A percentile compares a stretch with the other conserved stretches of the same genome.
These are phyloP conservation scores for Clitarchus hookeri DNA, from an alignment of 2,888 invertebrate genomes.

Conservation along the genomic window DNA sequence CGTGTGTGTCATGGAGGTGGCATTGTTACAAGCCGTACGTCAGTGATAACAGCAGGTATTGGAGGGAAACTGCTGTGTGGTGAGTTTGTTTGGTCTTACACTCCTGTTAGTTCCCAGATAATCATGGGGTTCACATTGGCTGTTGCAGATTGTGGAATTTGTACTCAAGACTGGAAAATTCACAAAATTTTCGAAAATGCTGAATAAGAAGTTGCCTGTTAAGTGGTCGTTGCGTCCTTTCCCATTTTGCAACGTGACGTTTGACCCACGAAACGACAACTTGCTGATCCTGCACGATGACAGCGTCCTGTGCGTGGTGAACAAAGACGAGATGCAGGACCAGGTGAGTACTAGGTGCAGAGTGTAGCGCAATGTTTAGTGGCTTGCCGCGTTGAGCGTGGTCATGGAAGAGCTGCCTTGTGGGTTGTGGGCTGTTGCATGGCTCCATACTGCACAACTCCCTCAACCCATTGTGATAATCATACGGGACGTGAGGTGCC, in stretches of 20 bases:
- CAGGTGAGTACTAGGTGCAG: too few relatives aligned
- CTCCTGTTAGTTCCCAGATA: not conserved
- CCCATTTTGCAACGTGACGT: slow-evolving; percentile 64
- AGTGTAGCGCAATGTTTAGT: too few relatives aligned
- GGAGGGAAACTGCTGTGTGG: too few relatives aligned
- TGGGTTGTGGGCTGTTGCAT: too few relatives aligned
- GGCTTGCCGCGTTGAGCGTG: too few relatives aligned
- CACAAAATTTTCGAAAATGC: slow-evolving; percentile 63
- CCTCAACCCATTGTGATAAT: too few relatives aligned
- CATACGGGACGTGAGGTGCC: too few relatives aligned
- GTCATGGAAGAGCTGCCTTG: too few relatives aligned
- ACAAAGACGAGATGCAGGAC: slow-evolving; percentile 59
- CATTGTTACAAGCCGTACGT: too few relatives aligned
- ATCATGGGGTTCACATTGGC: slow-evolving; percentile 19
- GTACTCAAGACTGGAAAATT: slow-evolving; percentile 66
- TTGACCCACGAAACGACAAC: slow-evolving; percentile 65
- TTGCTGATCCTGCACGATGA: slow-evolving; percentile 77
- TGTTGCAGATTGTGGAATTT: slow-evolving; percentile 74
- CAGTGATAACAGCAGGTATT: too few relatives aligned
- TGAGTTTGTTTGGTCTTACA: not conserved
- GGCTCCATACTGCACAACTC: too few relatives aligned
- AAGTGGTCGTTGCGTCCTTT: slow-evolving; percentile 64
- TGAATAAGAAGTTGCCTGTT: slow-evolving; percentile 59
- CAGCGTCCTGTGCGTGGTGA: slow-evolving; percentile 65
- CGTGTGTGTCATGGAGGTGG: too few relatives aligned